Percentiles rank a stretch among this genome's conserved stretches.
phyloP scores from a whole-genome alignment of 2,797 vertebrate genomes.

The Chrosomus eos region DNA sequence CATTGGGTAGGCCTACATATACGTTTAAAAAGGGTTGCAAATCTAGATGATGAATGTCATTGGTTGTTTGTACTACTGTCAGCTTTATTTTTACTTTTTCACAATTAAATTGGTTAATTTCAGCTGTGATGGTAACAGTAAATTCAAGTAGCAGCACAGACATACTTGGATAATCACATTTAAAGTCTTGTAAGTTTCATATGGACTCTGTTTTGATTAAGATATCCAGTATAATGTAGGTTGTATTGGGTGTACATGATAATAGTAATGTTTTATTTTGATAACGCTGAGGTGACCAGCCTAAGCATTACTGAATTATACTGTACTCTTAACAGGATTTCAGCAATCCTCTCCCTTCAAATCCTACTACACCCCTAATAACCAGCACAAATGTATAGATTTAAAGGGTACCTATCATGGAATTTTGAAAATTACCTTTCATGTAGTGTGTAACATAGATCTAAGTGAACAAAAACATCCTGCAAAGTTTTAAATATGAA shows the following conservation, averaged over 20 bases:
- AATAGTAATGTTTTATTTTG: not conserved
- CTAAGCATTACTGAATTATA: slow-evolving; percentile 20
- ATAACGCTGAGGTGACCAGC: not conserved
- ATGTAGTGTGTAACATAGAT: no score
- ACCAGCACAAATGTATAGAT: not conserved
- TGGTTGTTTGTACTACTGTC: not conserved
- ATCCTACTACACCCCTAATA: slow-evolving; percentile 3
- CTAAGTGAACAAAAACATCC: no score
- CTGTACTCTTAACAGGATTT: slow-evolving; percentile 48
- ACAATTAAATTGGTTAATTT: not conserved
- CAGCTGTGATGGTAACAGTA: slow-evolving; percentile 1
- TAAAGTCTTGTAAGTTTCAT: not conserved
- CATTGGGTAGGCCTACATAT: not conserved
- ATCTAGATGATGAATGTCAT: not conserved
- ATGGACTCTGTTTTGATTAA: not conserved
- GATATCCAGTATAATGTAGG: not conserved
- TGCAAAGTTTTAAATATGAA: no score
- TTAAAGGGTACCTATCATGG: no score
- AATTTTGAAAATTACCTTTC: no score
- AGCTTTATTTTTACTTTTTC: not conserved
- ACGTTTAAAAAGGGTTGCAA: not conserved
- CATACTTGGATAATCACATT: not conserved
- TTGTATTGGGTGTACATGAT: not conserved
- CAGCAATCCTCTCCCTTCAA: slow-evolving; percentile 21
- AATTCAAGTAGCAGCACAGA: not conserved